Evolutionary conservation across 2,888 invertebrate genomes (phyloP).

Genomic region (Cephus pulcher): DNA sequence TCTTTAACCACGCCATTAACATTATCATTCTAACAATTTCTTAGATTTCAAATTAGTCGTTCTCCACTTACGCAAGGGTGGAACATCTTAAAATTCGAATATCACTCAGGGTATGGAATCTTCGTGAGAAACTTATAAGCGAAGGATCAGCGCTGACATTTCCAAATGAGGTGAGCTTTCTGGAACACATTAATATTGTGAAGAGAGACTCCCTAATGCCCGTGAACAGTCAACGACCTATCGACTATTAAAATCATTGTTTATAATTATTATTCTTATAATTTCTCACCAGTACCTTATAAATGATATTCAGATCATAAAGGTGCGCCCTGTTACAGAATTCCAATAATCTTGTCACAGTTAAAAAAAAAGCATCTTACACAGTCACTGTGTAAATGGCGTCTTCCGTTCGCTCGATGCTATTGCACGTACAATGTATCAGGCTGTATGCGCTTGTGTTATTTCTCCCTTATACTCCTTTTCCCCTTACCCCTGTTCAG

Average conservation of each 20-base stretch:
- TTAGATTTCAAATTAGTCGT: not conserved
- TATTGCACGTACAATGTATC: constrained; percentile 1
- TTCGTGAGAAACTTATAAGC: not conserved
- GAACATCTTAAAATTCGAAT: not conserved
- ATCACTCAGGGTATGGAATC: not conserved
- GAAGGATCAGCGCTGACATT: not conserved
- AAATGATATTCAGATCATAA: not conserved
- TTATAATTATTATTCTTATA: not conserved
- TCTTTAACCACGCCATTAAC: not conserved
- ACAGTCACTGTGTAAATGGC: not conserved
- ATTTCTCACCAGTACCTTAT: not conserved
- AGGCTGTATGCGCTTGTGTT: not conserved
- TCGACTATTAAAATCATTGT: not conserved
- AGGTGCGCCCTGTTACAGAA: not conserved
- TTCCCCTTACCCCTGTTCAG: not conserved
- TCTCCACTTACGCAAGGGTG: not conserved
- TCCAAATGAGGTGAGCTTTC: not conserved
- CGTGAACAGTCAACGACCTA: not conserved
- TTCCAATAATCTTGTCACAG: not conserved
- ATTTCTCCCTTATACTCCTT: not conserved
- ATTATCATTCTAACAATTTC: not conserved
- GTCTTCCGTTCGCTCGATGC: constrained; percentile 4
- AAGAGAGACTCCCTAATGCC: not conserved
- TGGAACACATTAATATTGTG: not conserved
- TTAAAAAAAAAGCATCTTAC: not conserved